Evolutionary conservation across 2,888 invertebrate species (phyloP).

Genomic region (Zootermopsis nevadensis): DNA sequence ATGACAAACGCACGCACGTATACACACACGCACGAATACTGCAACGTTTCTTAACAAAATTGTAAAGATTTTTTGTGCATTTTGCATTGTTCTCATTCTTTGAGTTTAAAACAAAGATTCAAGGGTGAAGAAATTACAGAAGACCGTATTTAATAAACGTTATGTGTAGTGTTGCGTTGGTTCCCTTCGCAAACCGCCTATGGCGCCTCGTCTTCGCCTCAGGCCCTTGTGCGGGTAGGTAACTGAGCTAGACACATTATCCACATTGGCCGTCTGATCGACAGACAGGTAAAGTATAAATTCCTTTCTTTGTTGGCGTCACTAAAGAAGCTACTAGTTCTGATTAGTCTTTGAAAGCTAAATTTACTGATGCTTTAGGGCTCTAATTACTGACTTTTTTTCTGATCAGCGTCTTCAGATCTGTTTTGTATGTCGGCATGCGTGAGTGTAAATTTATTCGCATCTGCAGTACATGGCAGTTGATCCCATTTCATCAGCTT

Average conservation of each 20-base stretch:
- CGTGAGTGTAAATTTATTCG: too few relatives aligned
- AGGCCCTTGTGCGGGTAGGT: neutral
- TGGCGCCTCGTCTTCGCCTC: slow-evolving; percentile 19
- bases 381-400: neutral
- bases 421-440: too few relatives aligned
- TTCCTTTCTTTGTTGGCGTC: too few relatives aligned
- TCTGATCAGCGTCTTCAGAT: too few relatives aligned
- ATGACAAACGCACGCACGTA: slow-evolving; percentile 11
- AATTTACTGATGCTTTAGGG: neutral
- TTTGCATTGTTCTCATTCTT: slow-evolving; percentile 25
- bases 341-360: neutral
- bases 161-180: neutral
- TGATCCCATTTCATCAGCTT: too few relatives aligned
- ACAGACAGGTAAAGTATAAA: neutral
- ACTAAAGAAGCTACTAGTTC: neutral
- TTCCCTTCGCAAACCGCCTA: neutral
- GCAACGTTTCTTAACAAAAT: neutral
- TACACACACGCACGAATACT: neutral
- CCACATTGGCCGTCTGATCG: neutral
- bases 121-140: neutral
- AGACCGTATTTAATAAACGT: neutral
- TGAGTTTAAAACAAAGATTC: neutral
- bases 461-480: too few relatives aligned
- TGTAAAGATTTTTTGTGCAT: neutral
- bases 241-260: neutral